Conservation (phyloP, 2,113 vertebrate genomes). For the Toxotes jaculatrix region DNA sequence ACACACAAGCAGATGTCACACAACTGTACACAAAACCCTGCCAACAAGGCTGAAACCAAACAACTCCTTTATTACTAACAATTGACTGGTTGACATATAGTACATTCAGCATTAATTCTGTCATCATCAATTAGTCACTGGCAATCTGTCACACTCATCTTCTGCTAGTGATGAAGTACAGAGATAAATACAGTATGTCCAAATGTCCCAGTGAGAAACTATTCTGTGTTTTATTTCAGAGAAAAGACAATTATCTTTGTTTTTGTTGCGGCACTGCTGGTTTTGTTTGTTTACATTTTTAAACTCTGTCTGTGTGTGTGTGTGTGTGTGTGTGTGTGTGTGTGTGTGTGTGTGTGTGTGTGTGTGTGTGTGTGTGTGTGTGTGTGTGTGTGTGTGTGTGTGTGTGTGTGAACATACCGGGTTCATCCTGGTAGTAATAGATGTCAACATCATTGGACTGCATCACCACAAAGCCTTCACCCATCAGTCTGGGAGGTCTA, state of each 20-base stretch:
- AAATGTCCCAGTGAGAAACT: too few relatives aligned
- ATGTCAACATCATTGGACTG: constrained; percentile 99
- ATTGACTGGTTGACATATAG: neutral
- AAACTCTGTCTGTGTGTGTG: neutral
- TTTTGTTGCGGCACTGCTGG: neutral
- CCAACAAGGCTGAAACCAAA: neutral
- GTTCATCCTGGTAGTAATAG: constrained; percentile 98
- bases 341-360: neutral
- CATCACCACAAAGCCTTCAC: constrained; percentile 99
- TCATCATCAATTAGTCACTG: neutral
- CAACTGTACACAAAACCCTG: neutral
- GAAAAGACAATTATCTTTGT: neutral
- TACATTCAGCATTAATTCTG: neutral
- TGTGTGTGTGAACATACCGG: constrained; percentile 84
- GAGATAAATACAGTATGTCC: too few relatives aligned
- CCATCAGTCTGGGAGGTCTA: constrained; percentile 97
- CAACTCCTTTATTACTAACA: neutral
- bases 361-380: neutral
- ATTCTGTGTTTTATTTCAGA: too few relatives aligned
- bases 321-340: neutral
- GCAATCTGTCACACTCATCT: neutral
- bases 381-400: neutral
- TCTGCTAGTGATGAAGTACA: too few relatives aligned
- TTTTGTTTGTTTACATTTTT: neutral
- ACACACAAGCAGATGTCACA: constrained; percentile 10